A percentile compares a stretch with the other conserved stretches of the same genome.
These are phyloP conservation scores for Bombus confusus DNA, from an alignment of 1,140 invertebrate species.

Conservation along the genomic window DNA sequence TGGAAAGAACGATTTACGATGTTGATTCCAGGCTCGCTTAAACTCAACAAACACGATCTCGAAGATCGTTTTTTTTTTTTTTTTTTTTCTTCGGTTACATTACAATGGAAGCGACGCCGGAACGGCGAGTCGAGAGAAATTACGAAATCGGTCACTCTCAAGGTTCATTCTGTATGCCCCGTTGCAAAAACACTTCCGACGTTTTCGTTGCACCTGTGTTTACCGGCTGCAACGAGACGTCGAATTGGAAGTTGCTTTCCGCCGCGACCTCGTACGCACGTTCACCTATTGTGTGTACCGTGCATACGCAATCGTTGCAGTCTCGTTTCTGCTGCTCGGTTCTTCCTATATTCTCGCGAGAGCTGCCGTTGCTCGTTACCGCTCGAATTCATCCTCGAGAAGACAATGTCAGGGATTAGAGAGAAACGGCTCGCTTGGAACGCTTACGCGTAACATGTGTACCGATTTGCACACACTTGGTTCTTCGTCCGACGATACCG, in stretches of 20 bases:
- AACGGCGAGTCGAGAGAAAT: constrained; percentile 10
- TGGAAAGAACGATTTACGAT: not conserved
- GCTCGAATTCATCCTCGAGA: constrained; percentile 26
- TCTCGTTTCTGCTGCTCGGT: constrained; percentile 34
- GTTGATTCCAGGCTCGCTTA: not conserved
- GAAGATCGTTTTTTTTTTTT: constrained; percentile 11
- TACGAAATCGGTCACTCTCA: constrained; percentile 64
- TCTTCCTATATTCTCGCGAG: constrained; percentile 39
- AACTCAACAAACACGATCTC: not conserved
- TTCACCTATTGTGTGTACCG: constrained; percentile 62
- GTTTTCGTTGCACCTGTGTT: constrained; percentile 62
- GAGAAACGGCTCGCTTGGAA: not conserved
- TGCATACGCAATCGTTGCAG: constrained; percentile 49
- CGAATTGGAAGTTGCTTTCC: constrained; percentile 66
- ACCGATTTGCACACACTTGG: not conserved
- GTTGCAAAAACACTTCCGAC: constrained; percentile 56
- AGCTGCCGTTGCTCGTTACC: not conserved
- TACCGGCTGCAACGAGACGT: constrained; percentile 56
- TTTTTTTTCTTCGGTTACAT: not conserved
- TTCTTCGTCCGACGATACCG: not conserved
- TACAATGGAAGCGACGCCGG: not conserved
- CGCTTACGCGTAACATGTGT: no score
- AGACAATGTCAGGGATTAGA: constrained; percentile 64
- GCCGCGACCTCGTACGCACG: constrained; percentile 65
- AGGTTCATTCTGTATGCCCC: constrained; percentile 54